phyloP scores from a whole-genome alignment of 2,888 invertebrate genomes.

The Ochropleura leucogaster region DNA sequence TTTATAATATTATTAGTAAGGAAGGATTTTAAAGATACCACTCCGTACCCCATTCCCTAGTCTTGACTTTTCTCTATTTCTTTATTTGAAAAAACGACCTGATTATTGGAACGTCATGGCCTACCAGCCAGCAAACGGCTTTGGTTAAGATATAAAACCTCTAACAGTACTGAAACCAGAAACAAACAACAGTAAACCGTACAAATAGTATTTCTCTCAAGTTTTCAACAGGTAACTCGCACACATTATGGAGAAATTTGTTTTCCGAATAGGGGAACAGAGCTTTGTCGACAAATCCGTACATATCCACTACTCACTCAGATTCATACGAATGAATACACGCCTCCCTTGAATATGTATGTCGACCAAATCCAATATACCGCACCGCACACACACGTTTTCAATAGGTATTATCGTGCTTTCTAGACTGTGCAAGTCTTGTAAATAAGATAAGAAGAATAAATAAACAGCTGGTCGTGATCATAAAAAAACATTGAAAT shows the following conservation, averaged over 20 bases:
- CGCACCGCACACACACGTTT: constrained; percentile 1
- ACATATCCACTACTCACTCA: constrained; percentile 41
- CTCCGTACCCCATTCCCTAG: too few species aligned
- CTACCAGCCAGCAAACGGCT: too few species aligned
- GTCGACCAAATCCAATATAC: constrained; percentile 47
- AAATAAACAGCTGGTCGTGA: constrained; percentile 18
- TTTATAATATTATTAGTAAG: too few species aligned
- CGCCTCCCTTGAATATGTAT: constrained; percentile 44
- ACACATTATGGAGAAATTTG: constrained; percentile 40
- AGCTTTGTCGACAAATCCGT: constrained; percentile 53
- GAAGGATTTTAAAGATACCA: too few species aligned
- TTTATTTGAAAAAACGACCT: too few species aligned
- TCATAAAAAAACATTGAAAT: constrained; percentile 21
- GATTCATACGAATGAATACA: constrained; percentile 41
- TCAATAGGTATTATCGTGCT: constrained; percentile 37
- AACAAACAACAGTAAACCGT: background rate
- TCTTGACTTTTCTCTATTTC: too few species aligned
- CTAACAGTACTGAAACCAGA: background rate
- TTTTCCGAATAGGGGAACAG: constrained; percentile 29
- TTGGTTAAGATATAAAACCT: too few species aligned
- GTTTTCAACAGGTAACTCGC: constrained; percentile 47
- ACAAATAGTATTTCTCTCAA: constrained; percentile 28
- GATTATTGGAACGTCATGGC: too few species aligned
- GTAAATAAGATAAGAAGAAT: constrained; percentile 20
- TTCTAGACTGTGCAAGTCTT: constrained; percentile 29